Evolutionary conservation across 2,797 vertebrate genomes (phyloP).

Genomic region (Adrianichthys oophorus): DNA sequence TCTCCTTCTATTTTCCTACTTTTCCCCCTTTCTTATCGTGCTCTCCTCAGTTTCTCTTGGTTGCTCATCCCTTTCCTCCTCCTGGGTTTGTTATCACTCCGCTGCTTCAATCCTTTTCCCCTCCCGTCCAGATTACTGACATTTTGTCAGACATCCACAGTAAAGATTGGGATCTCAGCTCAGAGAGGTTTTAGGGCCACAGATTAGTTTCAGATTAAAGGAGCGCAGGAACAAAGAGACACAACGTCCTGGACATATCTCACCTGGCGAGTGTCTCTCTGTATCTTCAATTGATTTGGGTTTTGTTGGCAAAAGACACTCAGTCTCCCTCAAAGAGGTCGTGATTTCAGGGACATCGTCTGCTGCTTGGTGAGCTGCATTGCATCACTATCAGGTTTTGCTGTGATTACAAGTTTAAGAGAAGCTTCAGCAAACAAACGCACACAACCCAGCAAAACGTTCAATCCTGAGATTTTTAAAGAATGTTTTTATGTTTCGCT

Average conservation of each 20-base stretch:
- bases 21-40: neutral
- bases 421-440: no score
- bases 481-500: no score
- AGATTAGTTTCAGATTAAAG: constrained; percentile 2
- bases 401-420: no score
- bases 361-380: no score
- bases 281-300: neutral
- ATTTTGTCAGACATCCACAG: neutral
- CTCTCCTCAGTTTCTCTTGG: neutral
- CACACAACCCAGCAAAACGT: no score
- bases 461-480: no score
- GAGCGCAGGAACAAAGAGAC: neutral
- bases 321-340: no score
- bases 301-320: neutral
- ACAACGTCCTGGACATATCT: constrained; percentile 2
- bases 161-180: neutral
- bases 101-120: neutral
- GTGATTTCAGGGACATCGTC: no score
- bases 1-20: no score
- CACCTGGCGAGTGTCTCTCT: neutral
- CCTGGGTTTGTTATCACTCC: neutral
- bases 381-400: no score
- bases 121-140: neutral
- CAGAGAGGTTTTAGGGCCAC: constrained; percentile 4
- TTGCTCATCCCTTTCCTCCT: neutral